Conservation (phyloP, 2,888 invertebrate species). For the Amiota mariae region DNA sequence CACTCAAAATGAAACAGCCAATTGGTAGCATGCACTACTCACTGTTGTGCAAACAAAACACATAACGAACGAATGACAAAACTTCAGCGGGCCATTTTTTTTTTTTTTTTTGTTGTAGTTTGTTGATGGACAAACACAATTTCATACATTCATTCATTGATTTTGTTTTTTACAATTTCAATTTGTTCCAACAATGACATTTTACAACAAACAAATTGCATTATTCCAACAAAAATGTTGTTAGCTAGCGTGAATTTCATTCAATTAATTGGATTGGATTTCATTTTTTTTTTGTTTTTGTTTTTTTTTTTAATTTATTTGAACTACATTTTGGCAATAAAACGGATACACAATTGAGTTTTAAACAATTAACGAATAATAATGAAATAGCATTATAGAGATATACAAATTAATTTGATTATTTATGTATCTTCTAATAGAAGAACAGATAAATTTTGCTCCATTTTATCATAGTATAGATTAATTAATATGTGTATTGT, state of each 20-base stretch:
- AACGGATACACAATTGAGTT: conserved; percentile 9
- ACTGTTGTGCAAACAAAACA: conserved; percentile 11
- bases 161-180: conserved; percentile 15
- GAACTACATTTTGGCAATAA: conserved; percentile 25
- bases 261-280: conserved; percentile 16
- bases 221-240: not conserved
- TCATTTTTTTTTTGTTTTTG: no score
- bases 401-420: not conserved
- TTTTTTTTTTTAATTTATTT: conserved; percentile 14
- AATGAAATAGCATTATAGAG: not conserved
- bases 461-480: not conserved
- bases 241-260: not conserved
- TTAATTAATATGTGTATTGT: no score
- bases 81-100: not conserved
- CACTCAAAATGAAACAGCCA: not conserved
- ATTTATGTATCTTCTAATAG: no score
- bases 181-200: not conserved
- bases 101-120: not conserved
- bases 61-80: not conserved
- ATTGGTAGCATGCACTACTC: not conserved
- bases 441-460: no score
- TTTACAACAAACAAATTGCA: conserved; percentile 11
- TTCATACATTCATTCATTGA: not conserved
- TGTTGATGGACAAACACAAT: not conserved
- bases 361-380: conserved; percentile 23